A percentile compares a stretch with the other conserved stretches of the same genome.
These are phyloP conservation scores for Tubulanus polymorphus DNA, from an alignment of 2,888 invertebrate genomes.

Conservation along the genomic window DNA sequence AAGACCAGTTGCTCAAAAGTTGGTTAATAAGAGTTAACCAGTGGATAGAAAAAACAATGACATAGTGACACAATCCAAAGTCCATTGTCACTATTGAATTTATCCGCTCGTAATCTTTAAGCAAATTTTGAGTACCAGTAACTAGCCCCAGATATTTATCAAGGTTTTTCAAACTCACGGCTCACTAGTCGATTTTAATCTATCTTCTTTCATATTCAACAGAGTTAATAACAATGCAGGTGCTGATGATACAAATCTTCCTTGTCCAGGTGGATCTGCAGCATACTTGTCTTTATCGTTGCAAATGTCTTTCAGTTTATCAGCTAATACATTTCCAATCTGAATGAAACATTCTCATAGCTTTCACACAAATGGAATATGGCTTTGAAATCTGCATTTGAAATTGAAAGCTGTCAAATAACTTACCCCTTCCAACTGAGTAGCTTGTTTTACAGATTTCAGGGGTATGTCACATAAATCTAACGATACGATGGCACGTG, in stretches of 20 bases:
- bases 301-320: conserved; percentile 20
- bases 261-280: conserved; percentile 18
- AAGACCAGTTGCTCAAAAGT: no score
- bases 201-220: conserved; percentile 21
- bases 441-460: conserved; percentile 27
- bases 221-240: conserved; percentile 26
- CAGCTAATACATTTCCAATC: conserved; percentile 28
- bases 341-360: conserved; percentile 7
- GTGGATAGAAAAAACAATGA: no score
- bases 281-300: conserved; percentile 16
- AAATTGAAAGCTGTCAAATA: not conserved
- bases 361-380: not conserved
- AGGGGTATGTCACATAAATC: conserved; percentile 24
- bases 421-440: conserved; percentile 26
- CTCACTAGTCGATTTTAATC: conserved; percentile 13
- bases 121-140: no score
- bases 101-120: no score
- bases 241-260: conserved; percentile 26
- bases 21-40: no score
- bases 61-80: no score
- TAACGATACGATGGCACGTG: conserved; percentile 30
- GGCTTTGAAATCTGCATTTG: not conserved
- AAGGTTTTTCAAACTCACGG: not conserved
- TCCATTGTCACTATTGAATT: no score
- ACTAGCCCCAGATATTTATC: not conserved